Conservation (phyloP, 1,140 invertebrate genomes). For the Cepaea nemoralis region DNA sequence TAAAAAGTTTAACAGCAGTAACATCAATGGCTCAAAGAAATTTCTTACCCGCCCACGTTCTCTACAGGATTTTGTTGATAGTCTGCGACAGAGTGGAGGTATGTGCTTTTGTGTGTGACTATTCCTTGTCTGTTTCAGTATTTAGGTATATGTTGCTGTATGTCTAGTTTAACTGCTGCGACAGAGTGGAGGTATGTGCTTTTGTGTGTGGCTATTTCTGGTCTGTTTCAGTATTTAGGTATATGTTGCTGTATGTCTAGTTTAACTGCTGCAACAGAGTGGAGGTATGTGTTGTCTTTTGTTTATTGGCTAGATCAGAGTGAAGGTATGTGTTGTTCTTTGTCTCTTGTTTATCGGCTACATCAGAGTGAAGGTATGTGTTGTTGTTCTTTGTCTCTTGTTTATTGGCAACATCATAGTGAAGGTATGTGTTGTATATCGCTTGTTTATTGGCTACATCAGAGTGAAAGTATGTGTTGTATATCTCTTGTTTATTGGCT, state of each 20-base stretch:
- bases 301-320: too few relatives aligned
- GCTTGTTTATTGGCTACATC: too few relatives aligned
- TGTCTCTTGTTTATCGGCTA: too few relatives aligned
- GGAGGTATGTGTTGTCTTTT: too few relatives aligned
- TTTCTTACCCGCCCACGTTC: slow-evolving; percentile 13
- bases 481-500: too few relatives aligned
- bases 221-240: not conserved
- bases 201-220: not conserved
- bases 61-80: slow-evolving; percentile 11
- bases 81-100: slow-evolving; percentile 6
- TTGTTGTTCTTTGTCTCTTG: too few relatives aligned
- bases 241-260: not conserved
- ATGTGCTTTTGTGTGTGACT: not conserved
- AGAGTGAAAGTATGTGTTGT: too few relatives aligned
- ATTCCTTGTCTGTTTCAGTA: not conserved
- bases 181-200: not conserved
- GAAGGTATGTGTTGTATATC: too few relatives aligned
- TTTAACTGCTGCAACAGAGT: too few relatives aligned
- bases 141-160: not conserved
- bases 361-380: too few relatives aligned
- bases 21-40: not conserved
- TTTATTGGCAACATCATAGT: too few relatives aligned
- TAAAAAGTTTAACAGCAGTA: not conserved
- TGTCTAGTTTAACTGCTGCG: not conserved
- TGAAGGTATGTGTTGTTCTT: too few relatives aligned